These are phyloP conservation scores for Phoeniculus purpureus DNA, from an alignment of 2,797 vertebrate species.

Conservation along the genomic window DNA sequence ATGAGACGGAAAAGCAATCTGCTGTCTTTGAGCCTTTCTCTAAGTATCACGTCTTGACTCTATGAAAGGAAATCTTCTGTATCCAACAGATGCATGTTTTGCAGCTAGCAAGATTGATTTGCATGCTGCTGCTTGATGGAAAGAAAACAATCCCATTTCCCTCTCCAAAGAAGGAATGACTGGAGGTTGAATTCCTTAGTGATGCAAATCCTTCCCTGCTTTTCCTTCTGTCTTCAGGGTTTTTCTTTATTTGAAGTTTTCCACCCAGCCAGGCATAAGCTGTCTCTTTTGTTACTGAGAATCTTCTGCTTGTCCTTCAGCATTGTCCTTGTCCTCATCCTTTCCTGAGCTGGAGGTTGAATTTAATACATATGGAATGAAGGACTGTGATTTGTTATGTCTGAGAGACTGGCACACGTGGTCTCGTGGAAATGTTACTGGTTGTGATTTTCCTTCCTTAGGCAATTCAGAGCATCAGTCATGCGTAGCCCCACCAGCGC, in stretches of 20 bases:
- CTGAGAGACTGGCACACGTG: not conserved
- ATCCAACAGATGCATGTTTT: slow-evolving; percentile 43
- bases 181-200: not conserved
- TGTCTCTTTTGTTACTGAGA: not conserved
- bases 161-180: not conserved
- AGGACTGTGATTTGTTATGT: not conserved
- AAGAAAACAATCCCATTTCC: slow-evolving; percentile 46
- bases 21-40: slow-evolving; percentile 43
- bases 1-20: slow-evolving; percentile 59
- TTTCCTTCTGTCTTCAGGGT: not conserved
- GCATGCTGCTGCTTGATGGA: slow-evolving; percentile 35
- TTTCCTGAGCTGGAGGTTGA: not conserved
- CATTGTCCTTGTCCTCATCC: not conserved
- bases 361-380: not conserved
- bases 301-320: not conserved
- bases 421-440: not conserved
- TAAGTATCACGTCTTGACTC: slow-evolving; percentile 55
- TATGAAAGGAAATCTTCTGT: slow-evolving; percentile 41
- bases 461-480: not conserved
- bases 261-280: not conserved
- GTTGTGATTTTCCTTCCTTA: not conserved
- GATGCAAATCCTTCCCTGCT: not conserved
- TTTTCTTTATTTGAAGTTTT: not conserved
- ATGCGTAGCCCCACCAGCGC: not conserved
- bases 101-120: slow-evolving; percentile 53